Percentiles rank a stretch among this genome's conserved stretches.
Conservation (phyloP, 2,888 invertebrate genomes). For the Scotopteryx bipunctaria region DNA sequence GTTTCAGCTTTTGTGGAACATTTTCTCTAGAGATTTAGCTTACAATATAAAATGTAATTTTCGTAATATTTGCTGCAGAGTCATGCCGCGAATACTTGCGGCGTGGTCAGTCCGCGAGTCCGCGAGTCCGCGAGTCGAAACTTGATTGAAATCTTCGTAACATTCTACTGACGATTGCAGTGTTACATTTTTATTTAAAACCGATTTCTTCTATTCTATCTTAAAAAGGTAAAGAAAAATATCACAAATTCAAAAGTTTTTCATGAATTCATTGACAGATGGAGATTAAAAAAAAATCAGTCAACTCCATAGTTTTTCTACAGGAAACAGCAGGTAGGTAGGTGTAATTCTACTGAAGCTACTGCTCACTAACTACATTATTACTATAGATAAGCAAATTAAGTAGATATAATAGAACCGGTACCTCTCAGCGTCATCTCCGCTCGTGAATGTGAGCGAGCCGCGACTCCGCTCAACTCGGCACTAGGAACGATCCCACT, state of each 20-base stretch:
- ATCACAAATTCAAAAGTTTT: too few relatives aligned
- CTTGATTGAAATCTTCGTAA: neutral
- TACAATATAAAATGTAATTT: constrained; percentile 2
- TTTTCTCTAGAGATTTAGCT: constrained; percentile 9
- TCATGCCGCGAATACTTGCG: neutral
- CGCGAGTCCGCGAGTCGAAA: neutral
- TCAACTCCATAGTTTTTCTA: too few relatives aligned
- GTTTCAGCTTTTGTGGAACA: neutral
- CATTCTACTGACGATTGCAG: neutral
- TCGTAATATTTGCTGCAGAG: constrained; percentile 2
- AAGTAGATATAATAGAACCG: neutral
- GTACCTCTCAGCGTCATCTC: neutral
- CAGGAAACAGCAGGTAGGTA: too few relatives aligned
- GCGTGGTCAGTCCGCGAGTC: too few relatives aligned
- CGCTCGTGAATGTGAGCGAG: constrained; percentile 1
- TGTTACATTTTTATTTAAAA: neutral
- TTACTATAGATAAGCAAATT: too few relatives aligned
- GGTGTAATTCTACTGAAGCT: too few relatives aligned
- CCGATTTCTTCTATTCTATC: constrained; percentile 1
- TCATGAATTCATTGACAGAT: too few relatives aligned
- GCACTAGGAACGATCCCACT: constrained; percentile 9
- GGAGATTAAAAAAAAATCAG: too few relatives aligned
- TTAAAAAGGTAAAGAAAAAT: too few relatives aligned
- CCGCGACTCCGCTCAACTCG: neutral
- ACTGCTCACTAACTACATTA: too few relatives aligned